phyloP scores from a whole-genome alignment of 2,113 vertebrate species.

The Callorhinus ursinus region DNA sequence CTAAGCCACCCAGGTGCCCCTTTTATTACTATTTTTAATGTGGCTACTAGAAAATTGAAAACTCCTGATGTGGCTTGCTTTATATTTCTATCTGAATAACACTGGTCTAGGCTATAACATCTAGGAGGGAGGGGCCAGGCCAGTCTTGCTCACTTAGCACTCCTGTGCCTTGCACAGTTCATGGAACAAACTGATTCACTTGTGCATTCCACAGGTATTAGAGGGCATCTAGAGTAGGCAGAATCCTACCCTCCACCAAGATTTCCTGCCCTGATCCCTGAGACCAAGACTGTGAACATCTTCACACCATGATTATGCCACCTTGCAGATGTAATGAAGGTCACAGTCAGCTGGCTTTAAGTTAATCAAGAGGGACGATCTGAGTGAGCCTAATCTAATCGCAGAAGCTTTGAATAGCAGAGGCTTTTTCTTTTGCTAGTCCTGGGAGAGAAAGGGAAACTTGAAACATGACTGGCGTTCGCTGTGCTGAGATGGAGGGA shows the following conservation, averaged over 20 bases:
- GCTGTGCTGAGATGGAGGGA: not conserved
- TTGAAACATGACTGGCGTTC: not conserved
- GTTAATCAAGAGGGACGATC: not conserved
- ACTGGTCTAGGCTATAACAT: not conserved
- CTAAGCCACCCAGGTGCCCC: not conserved
- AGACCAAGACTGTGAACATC: not conserved
- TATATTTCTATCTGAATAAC: not conserved
- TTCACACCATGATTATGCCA: not conserved
- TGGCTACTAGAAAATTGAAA: not conserved
- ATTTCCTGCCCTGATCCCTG: not conserved
- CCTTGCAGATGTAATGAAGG: not conserved
- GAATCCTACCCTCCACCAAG: not conserved
- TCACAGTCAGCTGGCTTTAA: not conserved
- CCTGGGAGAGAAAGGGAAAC: not conserved
- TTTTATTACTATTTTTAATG: not conserved
- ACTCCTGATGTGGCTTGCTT: not conserved
- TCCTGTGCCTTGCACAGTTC: not conserved
- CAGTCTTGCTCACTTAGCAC: not conserved
- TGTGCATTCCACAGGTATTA: not conserved
- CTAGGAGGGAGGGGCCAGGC: not conserved
- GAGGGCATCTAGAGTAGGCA: not conserved
- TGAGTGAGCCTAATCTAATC: not conserved
- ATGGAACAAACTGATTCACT: not conserved
- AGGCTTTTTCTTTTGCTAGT: not conserved
- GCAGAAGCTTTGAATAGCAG: not conserved